Evolutionary conservation across 2,797 vertebrate genomes (phyloP), one percentile per base, ranked within the genome.

Genomic region (Eulemur albifrons): DNA sequence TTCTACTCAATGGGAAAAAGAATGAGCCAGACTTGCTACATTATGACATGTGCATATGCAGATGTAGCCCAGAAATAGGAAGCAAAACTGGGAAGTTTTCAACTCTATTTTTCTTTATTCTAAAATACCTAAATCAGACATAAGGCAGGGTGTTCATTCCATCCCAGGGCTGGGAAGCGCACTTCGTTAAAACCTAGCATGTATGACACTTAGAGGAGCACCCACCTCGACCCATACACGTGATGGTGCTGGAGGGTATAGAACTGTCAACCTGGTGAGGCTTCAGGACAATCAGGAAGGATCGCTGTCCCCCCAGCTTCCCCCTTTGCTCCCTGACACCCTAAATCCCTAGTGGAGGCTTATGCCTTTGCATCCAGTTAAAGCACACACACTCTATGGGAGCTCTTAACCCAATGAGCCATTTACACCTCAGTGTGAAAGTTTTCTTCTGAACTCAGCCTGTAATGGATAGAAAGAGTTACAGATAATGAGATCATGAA

Each of bases 91-190:
- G 54, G 38, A 88, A 13, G 35, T 79, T 90, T 80, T 86, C 38
- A 32, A 32, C 25, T 81, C 75, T 57, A 67, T 81, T 95, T 93
- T 77, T 92, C n/a, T 79, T 88, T 77, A 35, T 69, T 75, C 93
- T 86, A 69, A 94, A 93, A 89, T 59, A 75, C 38, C 45, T 57
- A 48, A 12, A 4, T 61, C 27, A 76, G 70, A 7, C 4, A 14
- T 72, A 85, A 69, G 20, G 73, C n/a, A 90, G 81, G 63, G 27
- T 77, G 2, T 54, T 57, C 54, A 57, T 57, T 85, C 70, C 20
- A 32, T 45, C 63, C 57, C 38, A 80, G 54, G 35, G 63, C 35
- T 35, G 18, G 17, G 25, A 88, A 85, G 6, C 59, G 38, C 11
- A 2, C 17, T 65, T 63, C 61, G 70, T 86, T 80, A 59, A 73